Percentiles rank a stretch among this genome's conserved stretches.
These are phyloP conservation scores for Eurystomus glaucurus DNA, from an alignment of 2,797 vertebrate genomes.

Conservation along the genomic window DNA sequence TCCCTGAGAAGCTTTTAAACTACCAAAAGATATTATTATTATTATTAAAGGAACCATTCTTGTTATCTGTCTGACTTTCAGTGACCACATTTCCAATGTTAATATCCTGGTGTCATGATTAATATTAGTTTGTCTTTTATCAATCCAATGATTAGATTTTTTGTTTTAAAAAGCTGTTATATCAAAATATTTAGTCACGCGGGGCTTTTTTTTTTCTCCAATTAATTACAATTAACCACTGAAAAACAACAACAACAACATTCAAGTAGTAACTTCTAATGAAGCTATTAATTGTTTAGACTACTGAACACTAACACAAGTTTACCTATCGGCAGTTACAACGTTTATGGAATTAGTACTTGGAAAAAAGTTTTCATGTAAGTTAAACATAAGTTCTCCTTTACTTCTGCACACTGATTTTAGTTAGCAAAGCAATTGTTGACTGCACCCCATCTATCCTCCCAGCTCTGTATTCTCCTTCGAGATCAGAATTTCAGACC, in stretches of 20 bases:
- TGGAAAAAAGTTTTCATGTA: not conserved
- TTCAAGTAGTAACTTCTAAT: not conserved
- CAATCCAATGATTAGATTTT: not conserved
- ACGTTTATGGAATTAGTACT: not conserved
- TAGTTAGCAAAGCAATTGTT: not conserved
- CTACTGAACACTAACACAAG: not conserved
- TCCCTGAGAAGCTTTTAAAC: not conserved
- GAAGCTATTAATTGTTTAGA: not conserved
- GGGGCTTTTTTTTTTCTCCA: not conserved
- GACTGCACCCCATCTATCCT: not conserved
- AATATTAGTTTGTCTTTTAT: not conserved
- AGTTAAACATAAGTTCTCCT: not conserved
- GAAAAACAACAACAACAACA: not conserved
- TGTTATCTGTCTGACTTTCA: not conserved
- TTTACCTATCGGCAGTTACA: not conserved
- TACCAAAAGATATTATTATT: not conserved
- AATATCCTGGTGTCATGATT: not conserved
- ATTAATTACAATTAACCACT: not conserved
- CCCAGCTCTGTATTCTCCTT: not conserved
- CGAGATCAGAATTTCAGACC: not conserved
- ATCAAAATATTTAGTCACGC: not conserved
- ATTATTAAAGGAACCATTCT: not conserved
- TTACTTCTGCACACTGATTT: not conserved
- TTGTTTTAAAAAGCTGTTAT: not conserved
- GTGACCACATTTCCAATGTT: not conserved